Evolutionary conservation across 2,113 vertebrate species (phyloP), one percentile per base, ranked within the genome.

Genomic region (Bujurquina vittata): DNA sequence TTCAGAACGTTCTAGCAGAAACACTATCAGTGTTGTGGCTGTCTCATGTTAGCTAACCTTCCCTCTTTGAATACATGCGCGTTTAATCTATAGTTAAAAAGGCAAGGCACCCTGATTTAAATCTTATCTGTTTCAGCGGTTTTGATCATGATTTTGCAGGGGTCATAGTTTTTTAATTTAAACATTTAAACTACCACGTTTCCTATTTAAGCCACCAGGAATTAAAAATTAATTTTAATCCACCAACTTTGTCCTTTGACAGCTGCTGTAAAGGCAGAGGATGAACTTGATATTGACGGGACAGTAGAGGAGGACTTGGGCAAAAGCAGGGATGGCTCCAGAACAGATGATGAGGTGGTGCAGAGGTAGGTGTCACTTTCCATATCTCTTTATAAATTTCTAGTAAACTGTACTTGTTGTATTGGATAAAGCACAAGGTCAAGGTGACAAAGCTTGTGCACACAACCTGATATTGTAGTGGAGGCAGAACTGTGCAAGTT

Each of bases 311-410:
- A 98, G 7, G 97, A 99, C 69, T 74, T 99, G 62, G 98, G 98
- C 7, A 99, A 99, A 95, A 99, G 98, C 92, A 94, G 98, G 83
- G 98, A 99, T 90, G 97, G 96, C 15, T 99, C 98, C 61, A 96
- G 96, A 84, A 99, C 98, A 0, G 98, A 99, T 23, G 98, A 99
- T 52, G 98, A 99, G 93, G 97, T 97, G 54, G 96, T 99, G 18
- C 97, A 98, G 92, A 98, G 98, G 98, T 99, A 43, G 63, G 93
- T 89, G 35, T 46, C 22, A 3, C 2, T 69, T 11, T 72, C 18
- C 10, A 11, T 72, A n/a, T 54, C 2, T 72, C 3, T 0, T n/a
- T 54, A 54, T n/a, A 40, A 58, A 60, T 29, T 7, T 37, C 9
- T 37, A 37, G 35, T 37, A 37, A 10, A 37, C 35, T 9, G 8